phyloP scores from a whole-genome alignment of 1,140 invertebrate species.

The Ridgeia piscesae region DNA sequence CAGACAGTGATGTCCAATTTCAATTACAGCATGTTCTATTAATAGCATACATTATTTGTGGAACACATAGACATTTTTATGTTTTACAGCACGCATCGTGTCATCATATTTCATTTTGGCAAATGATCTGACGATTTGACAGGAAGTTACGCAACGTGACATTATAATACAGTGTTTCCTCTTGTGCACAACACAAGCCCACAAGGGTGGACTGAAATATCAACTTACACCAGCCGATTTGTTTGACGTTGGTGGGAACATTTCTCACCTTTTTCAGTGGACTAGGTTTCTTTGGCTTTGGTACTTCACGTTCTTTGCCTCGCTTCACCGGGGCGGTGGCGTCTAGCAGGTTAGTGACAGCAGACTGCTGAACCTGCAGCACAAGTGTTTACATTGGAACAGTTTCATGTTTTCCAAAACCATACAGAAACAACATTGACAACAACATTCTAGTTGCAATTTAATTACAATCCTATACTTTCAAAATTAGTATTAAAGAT shows the following conservation, averaged over 20 bases:
- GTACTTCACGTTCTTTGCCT: conserved; percentile 55
- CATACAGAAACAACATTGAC: neutral
- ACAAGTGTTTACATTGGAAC: neutral
- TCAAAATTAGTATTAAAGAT: too few species aligned
- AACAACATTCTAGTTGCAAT: neutral
- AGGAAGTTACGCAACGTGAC: neutral
- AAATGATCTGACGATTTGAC: neutral
- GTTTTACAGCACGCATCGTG: neutral
- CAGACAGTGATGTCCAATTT: neutral
- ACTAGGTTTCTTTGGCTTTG: conserved; percentile 55
- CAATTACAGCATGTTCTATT: neutral
- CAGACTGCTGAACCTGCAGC: neutral
- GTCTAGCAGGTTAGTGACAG: conserved; percentile 44
- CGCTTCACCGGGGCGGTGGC: conserved; percentile 48
- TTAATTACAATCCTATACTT: too few species aligned
- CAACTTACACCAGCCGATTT: neutral
- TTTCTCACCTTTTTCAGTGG: conserved; percentile 48
- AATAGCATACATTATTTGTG: neutral
- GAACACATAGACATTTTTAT: neutral
- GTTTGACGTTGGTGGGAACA: neutral
- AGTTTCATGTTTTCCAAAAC: neutral
- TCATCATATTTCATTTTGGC: neutral
- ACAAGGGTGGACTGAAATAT: neutral
- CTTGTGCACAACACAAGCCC: neutral
- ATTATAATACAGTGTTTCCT: neutral